These are phyloP conservation scores for Matsumurasca onukii DNA, from an alignment of 1,140 invertebrate genomes.

Conservation along the genomic window DNA sequence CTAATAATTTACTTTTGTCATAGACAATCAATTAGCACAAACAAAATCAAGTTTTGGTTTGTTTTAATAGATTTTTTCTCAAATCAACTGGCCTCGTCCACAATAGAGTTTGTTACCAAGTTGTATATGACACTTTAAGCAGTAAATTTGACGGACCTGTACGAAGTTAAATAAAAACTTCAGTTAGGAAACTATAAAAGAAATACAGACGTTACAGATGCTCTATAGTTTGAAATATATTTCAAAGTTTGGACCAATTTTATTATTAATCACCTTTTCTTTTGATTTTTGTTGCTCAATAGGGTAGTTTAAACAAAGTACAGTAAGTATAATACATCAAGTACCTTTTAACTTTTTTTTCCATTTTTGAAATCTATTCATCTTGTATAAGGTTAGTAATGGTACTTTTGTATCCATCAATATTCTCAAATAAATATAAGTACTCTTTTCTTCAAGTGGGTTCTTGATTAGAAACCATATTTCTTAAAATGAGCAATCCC, in stretches of 20 bases:
- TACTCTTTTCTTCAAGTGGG: background rate
- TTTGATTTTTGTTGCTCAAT: background rate
- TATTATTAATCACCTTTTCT: background rate
- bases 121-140: background rate
- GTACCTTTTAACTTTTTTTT: background rate
- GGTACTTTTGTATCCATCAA: background rate
- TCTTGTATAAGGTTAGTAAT: background rate
- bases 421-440: background rate
- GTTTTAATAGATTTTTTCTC: background rate
- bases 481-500: background rate
- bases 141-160: background rate
- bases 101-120: background rate
- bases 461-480: background rate
- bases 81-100: conserved; percentile 3
- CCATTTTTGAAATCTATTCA: background rate
- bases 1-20: no score
- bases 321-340: no score
- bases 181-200: background rate
- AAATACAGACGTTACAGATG: no score
- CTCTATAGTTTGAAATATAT: background rate
- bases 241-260: background rate
- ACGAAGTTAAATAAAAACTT: background rate
- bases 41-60: no score
- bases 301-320: no score
- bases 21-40: no score